A percentile compares a stretch with the other conserved stretches of the same genome.
Conservation (phyloP, 2,113 vertebrate species). For the Charadrius vociferus region DNA sequence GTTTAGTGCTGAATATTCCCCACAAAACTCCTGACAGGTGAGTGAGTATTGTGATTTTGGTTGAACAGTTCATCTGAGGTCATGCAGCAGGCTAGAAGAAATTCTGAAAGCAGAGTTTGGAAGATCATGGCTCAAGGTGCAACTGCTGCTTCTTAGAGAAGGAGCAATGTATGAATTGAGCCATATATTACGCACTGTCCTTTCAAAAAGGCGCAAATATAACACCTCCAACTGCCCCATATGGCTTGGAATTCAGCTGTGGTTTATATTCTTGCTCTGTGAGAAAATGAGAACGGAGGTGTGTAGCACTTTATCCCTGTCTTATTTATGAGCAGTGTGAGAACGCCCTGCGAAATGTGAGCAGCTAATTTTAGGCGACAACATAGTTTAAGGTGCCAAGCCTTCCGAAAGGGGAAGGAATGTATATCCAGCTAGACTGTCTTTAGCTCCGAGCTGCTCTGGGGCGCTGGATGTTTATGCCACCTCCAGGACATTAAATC, state of each 20-base stretch:
- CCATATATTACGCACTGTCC: background rate
- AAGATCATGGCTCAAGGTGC: background rate
- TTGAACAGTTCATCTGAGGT: background rate
- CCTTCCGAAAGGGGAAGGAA: background rate
- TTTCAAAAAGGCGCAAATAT: background rate
- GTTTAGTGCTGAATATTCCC: background rate
- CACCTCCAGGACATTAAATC: background rate
- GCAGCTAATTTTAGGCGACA: background rate
- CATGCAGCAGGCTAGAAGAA: background rate
- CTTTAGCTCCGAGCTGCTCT: background rate
- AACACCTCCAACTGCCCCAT: background rate
- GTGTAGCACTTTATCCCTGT: background rate
- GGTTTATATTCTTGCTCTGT: background rate
- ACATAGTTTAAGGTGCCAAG: background rate
- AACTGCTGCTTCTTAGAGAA: background rate
- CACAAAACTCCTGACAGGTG: background rate
- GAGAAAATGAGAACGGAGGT: background rate
- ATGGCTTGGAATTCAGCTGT: background rate
- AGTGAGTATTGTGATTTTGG: background rate
- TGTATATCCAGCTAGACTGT: background rate
- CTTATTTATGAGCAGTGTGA: background rate
- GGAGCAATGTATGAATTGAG: background rate
- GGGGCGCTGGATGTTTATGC: background rate
- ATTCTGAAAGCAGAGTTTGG: background rate
- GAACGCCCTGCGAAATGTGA: background rate